Evolutionary conservation across 2,888 invertebrate species (phyloP), one percentile per base, ranked within the genome.

Genomic region (Phorcus lineatus): DNA sequence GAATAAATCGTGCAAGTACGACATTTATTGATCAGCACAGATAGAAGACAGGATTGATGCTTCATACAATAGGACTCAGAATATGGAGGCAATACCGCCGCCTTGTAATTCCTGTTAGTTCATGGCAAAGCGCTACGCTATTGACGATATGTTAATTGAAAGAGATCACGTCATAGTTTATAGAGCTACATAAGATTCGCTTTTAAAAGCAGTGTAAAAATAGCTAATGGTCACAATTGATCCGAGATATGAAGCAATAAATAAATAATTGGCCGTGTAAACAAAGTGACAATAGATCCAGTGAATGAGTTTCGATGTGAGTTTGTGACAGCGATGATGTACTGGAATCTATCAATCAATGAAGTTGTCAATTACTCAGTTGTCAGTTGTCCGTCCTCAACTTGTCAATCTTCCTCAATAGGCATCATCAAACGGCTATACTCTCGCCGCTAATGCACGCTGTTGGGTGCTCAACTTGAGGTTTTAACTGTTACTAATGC

Each of bases 331-430:
- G 62, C 16, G 24, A 16, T 62, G 62, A 4, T 62, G 62, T 24
- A 28, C 28, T 24, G 24, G 17, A 62, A 62, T 62, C 62, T 28
- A 62, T 62, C 62, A 62, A 62, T 62, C 62, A 62, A 62, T 62
- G 62, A 28, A 28, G 62, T 28, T 62, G 62, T 62, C 62, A 62
- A 62, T 62, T 62, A 62, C 62, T 28, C 62, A 62, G 62, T 62
- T 62, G 62, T 62, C 62, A 62, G 28, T 62, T 17, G 62, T 62
- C 28, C 13, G 62, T 62, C 62, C 24, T 62, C 62, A 24, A 28
- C 62, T 28, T 62, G 62, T 62, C 62, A 62, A 62, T 62, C 62
- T 28, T 11, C 24, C 28, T 62, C 62, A 62, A 28, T 24, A 62
- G 28, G n/a, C 24, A 24, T 62, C 62, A 11, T 62, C 62, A 17